A percentile compares a stretch with the other conserved stretches of the same genome.
These are phyloP conservation scores for Peromyscus polionotus DNA, from an alignment of 2,113 vertebrate genomes.

Conservation along the genomic window DNA sequence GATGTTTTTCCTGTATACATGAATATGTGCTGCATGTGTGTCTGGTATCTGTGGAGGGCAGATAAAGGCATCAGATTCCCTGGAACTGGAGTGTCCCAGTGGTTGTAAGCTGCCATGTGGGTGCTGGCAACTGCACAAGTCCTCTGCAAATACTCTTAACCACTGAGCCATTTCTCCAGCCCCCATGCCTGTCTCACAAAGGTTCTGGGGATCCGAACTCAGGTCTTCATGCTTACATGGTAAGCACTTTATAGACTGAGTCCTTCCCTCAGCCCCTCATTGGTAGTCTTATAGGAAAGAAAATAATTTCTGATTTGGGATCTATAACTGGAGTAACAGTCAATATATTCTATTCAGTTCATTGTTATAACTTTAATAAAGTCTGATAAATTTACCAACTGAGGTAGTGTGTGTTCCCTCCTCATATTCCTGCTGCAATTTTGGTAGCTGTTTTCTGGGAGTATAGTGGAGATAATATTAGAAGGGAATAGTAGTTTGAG, in stretches of 20 bases:
- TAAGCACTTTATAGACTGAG: not conserved
- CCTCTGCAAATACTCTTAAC: not conserved
- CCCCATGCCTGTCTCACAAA: not conserved
- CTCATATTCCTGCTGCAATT: constrained; percentile 22
- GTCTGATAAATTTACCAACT: constrained; percentile 32
- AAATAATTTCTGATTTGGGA: constrained; percentile 46
- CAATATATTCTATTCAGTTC: constrained; percentile 17
- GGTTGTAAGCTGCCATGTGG: not conserved
- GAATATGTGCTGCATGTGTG: not conserved
- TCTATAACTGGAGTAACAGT: not conserved
- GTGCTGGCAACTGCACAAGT: not conserved
- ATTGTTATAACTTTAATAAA: constrained; percentile 59
- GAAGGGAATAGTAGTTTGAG: not conserved
- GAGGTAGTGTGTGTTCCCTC: constrained; percentile 7
- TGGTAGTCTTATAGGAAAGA: constrained; percentile 21
- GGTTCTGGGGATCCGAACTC: not conserved
- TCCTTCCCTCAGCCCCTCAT: not conserved
- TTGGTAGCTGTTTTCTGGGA: constrained; percentile 14
- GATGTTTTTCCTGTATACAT: not conserved
- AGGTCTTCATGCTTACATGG: not conserved
- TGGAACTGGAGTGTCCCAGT: not conserved
- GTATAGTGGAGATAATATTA: not conserved
- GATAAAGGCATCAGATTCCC: not conserved
- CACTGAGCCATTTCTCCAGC: not conserved
- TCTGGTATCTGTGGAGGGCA: not conserved